Base-by-base conservation (phyloP, 2,888 invertebrate species). In the Agrilus mali region DNA sequence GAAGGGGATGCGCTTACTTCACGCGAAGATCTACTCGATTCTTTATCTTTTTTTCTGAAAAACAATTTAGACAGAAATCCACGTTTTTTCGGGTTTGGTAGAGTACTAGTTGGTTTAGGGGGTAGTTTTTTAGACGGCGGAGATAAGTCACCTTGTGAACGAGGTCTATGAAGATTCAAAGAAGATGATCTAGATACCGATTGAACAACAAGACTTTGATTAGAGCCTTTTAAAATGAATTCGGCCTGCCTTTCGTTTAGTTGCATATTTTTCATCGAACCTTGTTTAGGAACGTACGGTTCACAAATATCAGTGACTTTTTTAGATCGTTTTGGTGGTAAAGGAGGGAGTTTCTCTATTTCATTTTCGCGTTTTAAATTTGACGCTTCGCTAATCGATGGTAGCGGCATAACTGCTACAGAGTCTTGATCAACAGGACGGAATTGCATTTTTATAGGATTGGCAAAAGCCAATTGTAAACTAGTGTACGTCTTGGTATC, bases 401-500 rank as follows among this genome's bases (percentile, higher is more conserved):
- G 64, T 35, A 66, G 65, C 1, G 68, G 66, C 2, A 68, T 67
- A 12, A 73, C 61, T 50, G 71, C 61, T 0, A 80, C 69, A 14
- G 45, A 46, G 53, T 82, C 81, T 53, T 80, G 78, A 58, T 78
- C 77, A 34, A 47, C 46, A n/a, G 59, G 53, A 1, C 63, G 59
- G 38, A 65, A 61, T 1, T 69, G 65, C 46, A 84, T 74, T 17
- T 73, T 69, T 2, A 86, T 68, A 0, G 88, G 88, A 65, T 89
- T 87, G 63, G 81, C 86, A 68, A 88, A 88, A 0, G 89, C 89
- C 58, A 86, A 72, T 59, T 89, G 89, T 41, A 89, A 67, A 58
- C 88, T 88, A 1, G 86, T 83, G 57, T 89, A 89, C 0, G 86
- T 86, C 45, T 82, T 82, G 31, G 82, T 75, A 55, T 88, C 88